These are phyloP conservation scores for Arctopsyche grandis DNA, from an alignment of 1,140 invertebrate genomes.

Conservation along the genomic window DNA sequence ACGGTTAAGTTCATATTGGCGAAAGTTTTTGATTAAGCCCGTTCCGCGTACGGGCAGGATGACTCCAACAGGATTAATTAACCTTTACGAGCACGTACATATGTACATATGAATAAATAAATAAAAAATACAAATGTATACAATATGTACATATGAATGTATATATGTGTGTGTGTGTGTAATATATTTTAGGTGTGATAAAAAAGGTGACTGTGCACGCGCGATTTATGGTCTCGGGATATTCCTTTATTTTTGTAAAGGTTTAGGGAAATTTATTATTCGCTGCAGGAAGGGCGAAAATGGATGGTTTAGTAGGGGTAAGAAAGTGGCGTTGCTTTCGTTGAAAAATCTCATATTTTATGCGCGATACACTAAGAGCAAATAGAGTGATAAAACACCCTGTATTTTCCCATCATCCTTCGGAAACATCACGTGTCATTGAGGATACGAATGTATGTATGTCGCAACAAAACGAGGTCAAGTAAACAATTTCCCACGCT, in stretches of 20 bases:
- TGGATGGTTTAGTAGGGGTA: background rate
- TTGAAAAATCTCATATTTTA: slow-evolving; percentile 31
- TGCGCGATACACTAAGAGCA: slow-evolving; percentile 28
- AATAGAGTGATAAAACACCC: slow-evolving; percentile 25
- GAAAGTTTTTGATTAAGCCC: slow-evolving; percentile 24
- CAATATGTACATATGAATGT: background rate
- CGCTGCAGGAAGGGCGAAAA: background rate
- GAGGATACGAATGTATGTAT: too few relatives aligned
- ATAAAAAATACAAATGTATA: background rate
- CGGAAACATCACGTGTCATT: background rate
- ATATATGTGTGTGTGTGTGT: background rate
- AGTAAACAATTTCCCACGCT: too few relatives aligned
- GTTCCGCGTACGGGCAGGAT: background rate
- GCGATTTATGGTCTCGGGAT: slow-evolving; percentile 9
- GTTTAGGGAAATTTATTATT: slow-evolving; percentile 29
- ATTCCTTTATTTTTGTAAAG: slow-evolving; percentile 26
- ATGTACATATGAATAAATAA: background rate
- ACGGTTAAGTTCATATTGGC: slow-evolving; percentile 18
- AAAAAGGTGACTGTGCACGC: slow-evolving; percentile 7
- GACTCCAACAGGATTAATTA: slow-evolving; percentile 25
- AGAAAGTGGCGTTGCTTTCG: background rate
- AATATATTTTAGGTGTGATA: background rate
- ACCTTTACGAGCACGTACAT: background rate
- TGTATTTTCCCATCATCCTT: background rate
- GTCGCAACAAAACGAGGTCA: too few relatives aligned